Base-by-base conservation (phyloP, 2,797 vertebrate genomes). In the Parambassis ranga region DNA sequence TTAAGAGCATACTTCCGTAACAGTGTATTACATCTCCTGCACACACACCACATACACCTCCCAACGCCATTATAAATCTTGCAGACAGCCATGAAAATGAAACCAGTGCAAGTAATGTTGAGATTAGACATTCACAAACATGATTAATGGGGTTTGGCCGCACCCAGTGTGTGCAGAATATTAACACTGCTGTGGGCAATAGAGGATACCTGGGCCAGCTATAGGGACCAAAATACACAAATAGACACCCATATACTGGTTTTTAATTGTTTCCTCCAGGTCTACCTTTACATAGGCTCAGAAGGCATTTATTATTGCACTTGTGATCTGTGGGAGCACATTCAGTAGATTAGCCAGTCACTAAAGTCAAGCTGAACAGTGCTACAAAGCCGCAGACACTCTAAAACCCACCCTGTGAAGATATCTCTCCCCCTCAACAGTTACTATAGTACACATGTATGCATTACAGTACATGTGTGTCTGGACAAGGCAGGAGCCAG, bases 51-150 rank as follows among this genome's bases (percentile, higher is more conserved):
- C 50, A 75, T 65, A 60, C 75, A 81, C 73, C 57, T 69, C 79
- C 75, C 83, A 84, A 87, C 65, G 77, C 83, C 89, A 89, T 90
- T 92, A 91, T 93, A 91, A 91, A 92, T 92, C 91, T 92, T 90
- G 75, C 84, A 86, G 90, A 91, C 91, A 93, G 91, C 87, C 86
- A 86, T 91, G 90, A 91, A 92, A 92, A 92, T 92, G 88, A 86
- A 92, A 91, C 75, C 78, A 81, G 82, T 42, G 62, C 85, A 92
- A 93, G 91, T 92, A 91, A 91, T 84, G 79, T 89, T 87, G 87
- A 89, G 90, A 92, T 92, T 92, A 92, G 88, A 92, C 90, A 91
- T 92, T 91, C 90, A 89, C 91, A 91, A 92, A 92, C 89, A 90
- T 92, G 91, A 92, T 92, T 91, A 92, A 93, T 92, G 91, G 83